Evolutionary conservation across 1,140 invertebrate genomes (phyloP).

Genomic region (Drosophila ficusphila): DNA sequence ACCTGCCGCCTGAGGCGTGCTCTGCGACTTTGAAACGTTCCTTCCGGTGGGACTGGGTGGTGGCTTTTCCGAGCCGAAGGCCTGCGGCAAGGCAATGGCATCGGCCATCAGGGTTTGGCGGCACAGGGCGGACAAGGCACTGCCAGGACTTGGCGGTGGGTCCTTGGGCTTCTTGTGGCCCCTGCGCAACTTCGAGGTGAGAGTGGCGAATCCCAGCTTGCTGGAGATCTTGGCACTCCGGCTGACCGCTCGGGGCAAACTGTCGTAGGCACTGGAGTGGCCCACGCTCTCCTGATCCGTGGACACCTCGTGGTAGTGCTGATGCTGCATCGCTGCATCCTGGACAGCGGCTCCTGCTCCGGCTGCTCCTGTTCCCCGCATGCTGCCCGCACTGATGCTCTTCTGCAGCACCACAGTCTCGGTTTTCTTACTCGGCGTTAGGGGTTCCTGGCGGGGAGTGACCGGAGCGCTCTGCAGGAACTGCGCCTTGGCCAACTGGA

Average conservation of each 20-base stretch:
- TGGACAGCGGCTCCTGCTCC: slow-evolving; percentile 18
- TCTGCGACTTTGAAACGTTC: slow-evolving; percentile 74
- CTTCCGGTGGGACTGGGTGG: slow-evolving; percentile 51
- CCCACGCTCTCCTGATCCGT: slow-evolving; percentile 76
- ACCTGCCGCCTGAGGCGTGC: slow-evolving; percentile 65
- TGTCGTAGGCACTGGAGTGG: slow-evolving; percentile 66
- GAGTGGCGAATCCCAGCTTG: slow-evolving; percentile 87
- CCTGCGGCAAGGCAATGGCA: slow-evolving; percentile 64
- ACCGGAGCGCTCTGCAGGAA: slow-evolving; percentile 85
- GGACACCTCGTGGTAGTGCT: slow-evolving; percentile 17
- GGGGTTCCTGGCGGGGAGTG: slow-evolving; percentile 51
- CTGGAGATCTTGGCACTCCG: slow-evolving; percentile 73
- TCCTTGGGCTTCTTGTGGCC: slow-evolving; percentile 71
- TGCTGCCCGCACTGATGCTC: slow-evolving; percentile 90
- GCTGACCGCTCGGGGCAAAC: slow-evolving; percentile 66
- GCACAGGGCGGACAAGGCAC: slow-evolving; percentile 68
- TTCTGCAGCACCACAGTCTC: slow-evolving; percentile 79
- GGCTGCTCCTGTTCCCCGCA: slow-evolving; percentile 81
- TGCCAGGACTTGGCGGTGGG: slow-evolving; percentile 29
- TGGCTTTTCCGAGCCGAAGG: slow-evolving; percentile 37
- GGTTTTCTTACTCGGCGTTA: slow-evolving; percentile 27
- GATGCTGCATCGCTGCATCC: slow-evolving; percentile 21
- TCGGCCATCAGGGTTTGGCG: slow-evolving; percentile 73
- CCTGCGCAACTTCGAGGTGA: slow-evolving; percentile 87
- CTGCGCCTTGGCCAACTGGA: slow-evolving; percentile 87